phyloP scores from a whole-genome alignment of 2,797 vertebrate genomes.

The Furcifer pardalis region DNA sequence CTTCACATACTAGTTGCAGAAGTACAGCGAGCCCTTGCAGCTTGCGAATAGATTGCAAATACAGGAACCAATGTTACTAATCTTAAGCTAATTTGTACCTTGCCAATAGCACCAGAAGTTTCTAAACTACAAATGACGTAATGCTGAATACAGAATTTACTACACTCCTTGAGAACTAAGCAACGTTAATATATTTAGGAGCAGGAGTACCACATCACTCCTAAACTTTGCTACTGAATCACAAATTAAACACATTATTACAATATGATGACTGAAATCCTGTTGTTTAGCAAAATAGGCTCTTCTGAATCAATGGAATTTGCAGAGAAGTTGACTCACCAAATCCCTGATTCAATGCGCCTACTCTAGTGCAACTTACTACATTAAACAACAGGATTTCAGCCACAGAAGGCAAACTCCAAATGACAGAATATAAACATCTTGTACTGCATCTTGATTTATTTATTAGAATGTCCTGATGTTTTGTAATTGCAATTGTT shows the following conservation, averaged over 20 bases:
- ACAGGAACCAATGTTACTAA: not conserved
- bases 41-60: slow-evolving; percentile 11
- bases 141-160: not conserved
- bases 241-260: not conserved
- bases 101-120: not conserved
- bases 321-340: too few species aligned
- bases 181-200: not conserved
- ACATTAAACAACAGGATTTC: too few species aligned
- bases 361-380: too few species aligned
- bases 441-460: too few species aligned
- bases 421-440: not conserved
- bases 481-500: too few species aligned
- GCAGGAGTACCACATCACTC: not conserved
- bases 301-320: too few species aligned
- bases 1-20: slow-evolving; percentile 53
- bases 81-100: slow-evolving; percentile 3
- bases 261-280: not conserved
- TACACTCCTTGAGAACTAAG: not conserved
- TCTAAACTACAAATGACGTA: not conserved
- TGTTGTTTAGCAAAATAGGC: too few species aligned
- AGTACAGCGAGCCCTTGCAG: slow-evolving; percentile 45
- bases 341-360: too few species aligned
- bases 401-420: not conserved
- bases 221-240: not conserved
- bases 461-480: too few species aligned